Evolutionary conservation across 2,797 vertebrate species (phyloP), one percentile per base, ranked within the genome.

Genomic region (Arrhamphus sclerolepis): DNA sequence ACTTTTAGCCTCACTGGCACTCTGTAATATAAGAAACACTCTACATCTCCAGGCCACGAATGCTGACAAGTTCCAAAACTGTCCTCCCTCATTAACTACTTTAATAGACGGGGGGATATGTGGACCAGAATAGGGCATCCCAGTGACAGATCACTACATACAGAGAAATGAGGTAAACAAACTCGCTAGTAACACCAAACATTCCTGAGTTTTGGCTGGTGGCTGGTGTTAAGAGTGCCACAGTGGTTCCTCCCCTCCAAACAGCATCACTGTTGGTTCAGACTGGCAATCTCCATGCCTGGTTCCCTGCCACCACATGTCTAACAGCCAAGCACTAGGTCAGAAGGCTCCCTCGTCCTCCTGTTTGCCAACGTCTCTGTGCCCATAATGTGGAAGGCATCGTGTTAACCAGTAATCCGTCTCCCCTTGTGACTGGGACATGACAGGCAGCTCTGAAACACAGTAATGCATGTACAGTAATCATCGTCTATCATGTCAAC

Each of bases 321-420:
- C 24, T 60, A 70, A 58, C 43, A 73, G 72, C 62, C 59, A 61
- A 52, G 53, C 52, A 81, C 62, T 62, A 82, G 59, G 48, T 58
- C 72, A 73, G 52, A 49, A 69, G 39, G 72, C 71, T 59, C 47
- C 51, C 29, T 46, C 71, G 69, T 62, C 56, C 67, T 56, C 91
- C 31, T 59, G 42, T 51, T 61, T 91, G 93, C 93, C 91, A 90
- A 92, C 91, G 90, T 91, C 85, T 79, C 87, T 87, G 87, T 85
- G 92, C 86, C 92, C 90, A 93, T 92, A 94, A 92, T 91, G 94
- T 92, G 62, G 89, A 86, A 89, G 89, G 59, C 56, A 56, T 91
- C 91, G 86, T 85, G 88, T 91, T 87, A 89, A 62, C 73, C 34
- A n/a, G 88, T 92, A 93, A 94, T 94, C 92, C 92, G 92, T 91